Evolutionary conservation across 2,113 vertebrate species (phyloP), one percentile per base, ranked within the genome.

Genomic region (Coturnix japonica): DNA sequence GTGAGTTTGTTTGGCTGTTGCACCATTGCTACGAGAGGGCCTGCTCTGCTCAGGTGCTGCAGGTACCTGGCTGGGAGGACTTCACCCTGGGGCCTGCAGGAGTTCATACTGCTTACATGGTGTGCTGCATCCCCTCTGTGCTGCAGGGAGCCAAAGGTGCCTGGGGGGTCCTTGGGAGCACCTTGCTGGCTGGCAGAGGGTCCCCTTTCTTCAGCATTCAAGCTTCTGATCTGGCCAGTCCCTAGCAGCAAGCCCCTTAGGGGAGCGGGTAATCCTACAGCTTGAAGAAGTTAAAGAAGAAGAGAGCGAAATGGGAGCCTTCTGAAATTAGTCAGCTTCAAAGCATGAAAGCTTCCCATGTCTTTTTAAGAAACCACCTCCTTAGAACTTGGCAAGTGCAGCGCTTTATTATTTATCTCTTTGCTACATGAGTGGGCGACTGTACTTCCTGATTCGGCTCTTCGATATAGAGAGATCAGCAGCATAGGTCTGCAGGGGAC

Each of bases 361-460:
- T 94, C 92, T 91, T 94, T 93, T 96, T 96, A 95, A 95, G 95
- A 95, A 96, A 93, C 95, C 92, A 92, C 94, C 95, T 96, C 92
- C 91, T 94, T 95, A 92, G 85, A 51, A 89, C 75, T 96, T 96
- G 93, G 95, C 94, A 96, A 96, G 94, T 78, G 87, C 22, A 9
- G 85, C 71, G 92, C 94, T 96, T 96, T 94, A 93, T 96, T 96
- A 92, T 91, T 96, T 94, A 94, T 96, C 91, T 94, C 72, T 41
- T 93, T 2, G 64, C 95, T 94, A 51, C 81, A 78, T 93, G 94
- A 93, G 94, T 94, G 88, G 92, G 94, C 69, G 94, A 91, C 90
- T 95, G 93, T 49, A 87, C 95, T 96, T 94, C 95, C 95, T 95
- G 92, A 94, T 96, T 96, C 91, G 94, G 90, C 91, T 95, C 80